Evolutionary conservation across 2,113 vertebrate genomes (phyloP), one percentile per base, ranked within the genome.

Genomic region (Muntiacus muntjak): DNA sequence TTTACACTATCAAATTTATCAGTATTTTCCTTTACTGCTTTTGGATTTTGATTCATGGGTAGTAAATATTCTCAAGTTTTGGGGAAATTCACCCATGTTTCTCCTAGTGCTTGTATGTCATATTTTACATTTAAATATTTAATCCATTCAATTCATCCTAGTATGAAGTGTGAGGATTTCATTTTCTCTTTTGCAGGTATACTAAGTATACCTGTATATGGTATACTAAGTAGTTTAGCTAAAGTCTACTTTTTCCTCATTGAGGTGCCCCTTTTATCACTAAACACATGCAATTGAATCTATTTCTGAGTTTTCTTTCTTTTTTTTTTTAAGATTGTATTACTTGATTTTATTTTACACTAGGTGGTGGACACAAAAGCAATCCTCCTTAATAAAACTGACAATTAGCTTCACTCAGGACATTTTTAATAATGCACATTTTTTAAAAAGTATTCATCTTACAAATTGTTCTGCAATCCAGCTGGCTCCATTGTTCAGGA

Each of bases 401-500:
- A 50, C 47, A 50, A 50, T 50, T 14, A 50, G 47, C 47, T 50
- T 50, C 47, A 50, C 47, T 50, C 47, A 50, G 47, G 12, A 50
- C 47, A 50, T 50, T 50, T 50, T 50, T 50, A 50, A 50, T 50
- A 50, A 50, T 50, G 47, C 47, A 50, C 47, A 50, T 50, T 50
- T 50, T 3, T 3, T 12, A 50, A 50, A 50, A 50, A 50, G 47
- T 50, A 50, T 50, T 14, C 47, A 98, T 99, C 98, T 98, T 99
- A 99, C 98, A 99, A 99, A 99, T 98, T 87, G 95, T 98, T 99
- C 98, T 98, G 98, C 98, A 98, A 99, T 99, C 98, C 98, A 99
- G 99, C 91, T 99, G 99, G 98, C 98, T 99, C 99, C 99, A 99
- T 4, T 99, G 99, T 91, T 99, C 99, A 43, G 99, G 99, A 98